phyloP scores from a whole-genome alignment of 2,888 invertebrate species.

The Aphidoletes aphidimyza region DNA sequence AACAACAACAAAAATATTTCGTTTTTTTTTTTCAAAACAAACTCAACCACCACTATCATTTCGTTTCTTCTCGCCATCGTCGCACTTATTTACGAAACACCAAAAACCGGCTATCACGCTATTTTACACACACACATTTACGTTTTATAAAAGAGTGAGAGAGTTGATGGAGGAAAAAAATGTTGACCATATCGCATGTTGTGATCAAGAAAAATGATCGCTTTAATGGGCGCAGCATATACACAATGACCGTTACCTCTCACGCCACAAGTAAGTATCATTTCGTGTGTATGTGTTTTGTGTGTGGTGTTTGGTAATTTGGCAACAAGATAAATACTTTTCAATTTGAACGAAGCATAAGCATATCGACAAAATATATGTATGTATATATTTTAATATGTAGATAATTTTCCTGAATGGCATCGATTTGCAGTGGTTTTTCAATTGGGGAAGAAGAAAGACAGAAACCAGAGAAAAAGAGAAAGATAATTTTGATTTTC shows the following conservation, averaged over 20 bases:
- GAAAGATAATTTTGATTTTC: background rate
- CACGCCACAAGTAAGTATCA: background rate
- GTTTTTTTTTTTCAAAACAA: background rate
- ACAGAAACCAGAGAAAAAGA: no score
- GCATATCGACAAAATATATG: no score
- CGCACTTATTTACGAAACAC: background rate
- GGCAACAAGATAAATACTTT: conserved; percentile 32
- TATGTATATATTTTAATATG: no score
- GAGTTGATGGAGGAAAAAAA: background rate
- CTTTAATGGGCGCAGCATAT: background rate
- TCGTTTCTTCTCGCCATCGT: no score
- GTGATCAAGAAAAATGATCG: conserved; percentile 40
- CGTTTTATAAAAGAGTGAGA: background rate
- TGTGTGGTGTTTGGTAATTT: background rate
- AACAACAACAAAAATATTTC: background rate
- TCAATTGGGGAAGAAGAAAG: background rate
- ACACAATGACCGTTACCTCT: conserved; percentile 17
- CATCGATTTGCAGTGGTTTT: background rate
- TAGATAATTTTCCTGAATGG: conserved; percentile 16
- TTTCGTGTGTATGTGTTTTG: background rate
- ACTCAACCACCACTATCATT: no score
- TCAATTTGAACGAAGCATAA: background rate
- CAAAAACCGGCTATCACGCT: conserved; percentile 3
- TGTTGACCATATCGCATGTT: background rate
- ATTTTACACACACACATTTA: background rate